These are phyloP conservation scores for Aurelia sp. DNA, from an alignment of 30 jellyfish, hydroid and myxozoan species.

Conservation along the genomic window DNA sequence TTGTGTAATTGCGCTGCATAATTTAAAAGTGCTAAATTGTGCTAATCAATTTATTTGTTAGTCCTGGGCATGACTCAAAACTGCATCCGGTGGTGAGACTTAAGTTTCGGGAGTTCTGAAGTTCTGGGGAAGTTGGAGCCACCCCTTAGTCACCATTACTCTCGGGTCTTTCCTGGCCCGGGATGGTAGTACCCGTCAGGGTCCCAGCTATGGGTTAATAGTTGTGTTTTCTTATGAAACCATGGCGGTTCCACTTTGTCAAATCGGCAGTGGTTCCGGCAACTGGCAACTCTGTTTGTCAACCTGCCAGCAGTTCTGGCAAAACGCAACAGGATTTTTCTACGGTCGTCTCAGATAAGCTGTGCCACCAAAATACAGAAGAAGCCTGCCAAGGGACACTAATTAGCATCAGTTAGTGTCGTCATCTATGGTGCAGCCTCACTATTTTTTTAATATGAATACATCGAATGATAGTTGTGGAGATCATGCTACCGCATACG, in stretches of 20 bases:
- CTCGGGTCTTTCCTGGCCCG: conserved; percentile 63
- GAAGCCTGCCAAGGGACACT: conserved; percentile 76
- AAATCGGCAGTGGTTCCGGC: conserved; percentile 48
- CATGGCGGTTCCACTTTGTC: conserved; percentile 49
- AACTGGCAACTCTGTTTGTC: conserved; percentile 67
- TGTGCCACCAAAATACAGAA: conserved; percentile 65
- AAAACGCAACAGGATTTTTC: conserved; percentile 53
- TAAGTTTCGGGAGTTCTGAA: conserved; percentile 55
- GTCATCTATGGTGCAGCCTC: conserved; percentile 73
- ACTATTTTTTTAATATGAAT: conserved; percentile 38
- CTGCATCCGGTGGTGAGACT: conserved; percentile 61
- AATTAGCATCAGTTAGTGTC: conserved; percentile 53
- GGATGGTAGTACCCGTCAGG: conserved; percentile 54
- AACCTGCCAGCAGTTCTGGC: conserved; percentile 71
- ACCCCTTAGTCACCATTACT: conserved; percentile 44
- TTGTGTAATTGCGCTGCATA: too few relatives aligned
- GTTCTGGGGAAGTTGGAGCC: conserved; percentile 56
- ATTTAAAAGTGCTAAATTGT: too few relatives aligned
- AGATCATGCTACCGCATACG: conserved; percentile 62
- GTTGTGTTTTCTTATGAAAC: conserved; percentile 32
- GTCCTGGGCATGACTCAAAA: conserved; percentile 57
- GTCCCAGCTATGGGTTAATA: conserved; percentile 54
- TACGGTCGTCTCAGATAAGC: conserved; percentile 77
- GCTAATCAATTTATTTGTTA: too few relatives aligned
- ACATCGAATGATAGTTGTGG: conserved; percentile 8